Conservation (phyloP, 1,140 invertebrate genomes). For the Drosophila sproati region DNA sequence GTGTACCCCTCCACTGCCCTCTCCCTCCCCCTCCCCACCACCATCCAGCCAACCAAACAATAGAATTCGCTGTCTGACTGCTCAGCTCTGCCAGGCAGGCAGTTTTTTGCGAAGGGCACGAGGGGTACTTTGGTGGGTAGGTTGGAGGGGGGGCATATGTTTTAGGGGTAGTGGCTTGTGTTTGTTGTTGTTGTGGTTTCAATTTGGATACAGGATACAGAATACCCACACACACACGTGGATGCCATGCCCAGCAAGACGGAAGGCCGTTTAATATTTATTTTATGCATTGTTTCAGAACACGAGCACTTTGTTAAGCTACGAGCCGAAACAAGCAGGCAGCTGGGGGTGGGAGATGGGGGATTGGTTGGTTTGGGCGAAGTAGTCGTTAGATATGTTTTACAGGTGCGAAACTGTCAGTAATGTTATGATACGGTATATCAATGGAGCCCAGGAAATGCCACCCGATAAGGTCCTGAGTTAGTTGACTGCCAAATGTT, state of each 20-base stretch:
- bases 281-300: slow-evolving; percentile 64
- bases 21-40: not conserved
- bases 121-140: too few species aligned
- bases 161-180: slow-evolving; percentile 38
- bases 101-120: not conserved
- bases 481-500: slow-evolving; percentile 8
- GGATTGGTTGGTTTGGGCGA: not conserved
- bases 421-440: slow-evolving; percentile 31
- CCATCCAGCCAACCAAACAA: not conserved
- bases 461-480: not conserved
- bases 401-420: slow-evolving; percentile 53
- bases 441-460: slow-evolving; percentile 9
- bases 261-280: slow-evolving; percentile 80
- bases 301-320: slow-evolving; percentile 37
- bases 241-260: slow-evolving; percentile 33
- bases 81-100: not conserved
- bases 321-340: not conserved
- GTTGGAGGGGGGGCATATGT: not conserved
- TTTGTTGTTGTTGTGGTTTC: slow-evolving; percentile 80
- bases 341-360: not conserved
- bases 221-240: slow-evolving; percentile 22
- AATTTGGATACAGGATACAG: slow-evolving; percentile 70
- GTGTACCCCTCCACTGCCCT: not conserved
- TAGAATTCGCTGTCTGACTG: slow-evolving; percentile 18
- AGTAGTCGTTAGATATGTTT: slow-evolving; percentile 34